These are phyloP conservation scores for Chelidonichthys spinosus DNA, from an alignment of 2,797 vertebrate species.

Conservation along the genomic window DNA sequence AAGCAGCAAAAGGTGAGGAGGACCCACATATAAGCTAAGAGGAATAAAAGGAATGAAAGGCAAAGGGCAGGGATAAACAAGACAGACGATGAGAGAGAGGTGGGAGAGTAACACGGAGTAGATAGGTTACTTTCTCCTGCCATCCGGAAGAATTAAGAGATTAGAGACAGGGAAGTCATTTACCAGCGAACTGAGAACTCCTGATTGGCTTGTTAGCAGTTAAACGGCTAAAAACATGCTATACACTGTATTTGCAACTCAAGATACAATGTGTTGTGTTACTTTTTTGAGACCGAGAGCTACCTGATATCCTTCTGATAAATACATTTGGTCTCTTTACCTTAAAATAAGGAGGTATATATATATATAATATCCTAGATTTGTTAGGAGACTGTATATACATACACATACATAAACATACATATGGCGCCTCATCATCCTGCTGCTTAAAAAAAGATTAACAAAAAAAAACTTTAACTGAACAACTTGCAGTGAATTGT, in stretches of 20 bases:
- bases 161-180: constrained; percentile 53
- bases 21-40: constrained; percentile 31
- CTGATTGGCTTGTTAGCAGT: constrained; percentile 25
- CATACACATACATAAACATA: no score
- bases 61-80: constrained; percentile 49
- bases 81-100: constrained; percentile 29
- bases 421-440: no score
- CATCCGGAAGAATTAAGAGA: constrained; percentile 67
- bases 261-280: not conserved
- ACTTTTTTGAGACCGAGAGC: no score
- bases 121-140: constrained; percentile 47
- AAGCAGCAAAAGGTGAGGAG: constrained; percentile 46
- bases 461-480: no score
- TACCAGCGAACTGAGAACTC: constrained; percentile 38
- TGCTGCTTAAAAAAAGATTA: no score
- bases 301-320: no score
- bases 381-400: no score
- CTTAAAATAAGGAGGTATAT: no score
- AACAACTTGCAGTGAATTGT: no score
- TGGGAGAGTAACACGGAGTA: constrained; percentile 34
- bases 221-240: constrained; percentile 21
- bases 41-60: constrained; percentile 43
- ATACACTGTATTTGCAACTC: constrained; percentile 10
- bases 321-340: no score
- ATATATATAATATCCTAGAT: no score